Conservation (phyloP, 2,113 vertebrate species). For the Synchiropus splendidus region DNA sequence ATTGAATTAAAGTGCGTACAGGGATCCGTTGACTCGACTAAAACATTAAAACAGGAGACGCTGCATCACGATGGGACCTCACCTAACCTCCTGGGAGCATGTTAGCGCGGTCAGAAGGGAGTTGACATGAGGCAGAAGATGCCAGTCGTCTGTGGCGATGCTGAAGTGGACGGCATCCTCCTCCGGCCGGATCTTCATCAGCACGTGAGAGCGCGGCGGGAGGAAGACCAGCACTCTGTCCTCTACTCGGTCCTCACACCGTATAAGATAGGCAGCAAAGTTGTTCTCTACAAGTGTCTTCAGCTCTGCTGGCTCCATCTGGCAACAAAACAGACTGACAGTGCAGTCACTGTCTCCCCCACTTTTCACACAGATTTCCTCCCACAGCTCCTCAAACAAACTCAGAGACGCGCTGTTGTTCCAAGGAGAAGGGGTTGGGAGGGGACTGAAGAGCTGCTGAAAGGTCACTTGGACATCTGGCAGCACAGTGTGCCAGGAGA, state of each 20-base stretch:
- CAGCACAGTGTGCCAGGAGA: slow-evolving; percentile 64
- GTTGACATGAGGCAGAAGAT: slow-evolving; percentile 64
- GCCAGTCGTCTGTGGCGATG: slow-evolving; percentile 75
- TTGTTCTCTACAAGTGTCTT: slow-evolving; percentile 46
- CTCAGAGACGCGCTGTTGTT: background rate
- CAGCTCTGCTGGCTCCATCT: slow-evolving; percentile 43
- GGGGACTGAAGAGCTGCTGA: slow-evolving; percentile 66
- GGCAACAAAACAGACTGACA: slow-evolving; percentile 72
- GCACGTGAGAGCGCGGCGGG: slow-evolving; percentile 66
- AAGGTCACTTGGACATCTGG: slow-evolving; percentile 66
- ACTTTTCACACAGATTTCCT: slow-evolving; percentile 30
- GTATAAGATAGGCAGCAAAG: background rate
- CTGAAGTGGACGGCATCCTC: slow-evolving; percentile 55
- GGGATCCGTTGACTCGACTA: too few relatives aligned
- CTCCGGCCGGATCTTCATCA: slow-evolving; percentile 56
- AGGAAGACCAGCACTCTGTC: slow-evolving; percentile 68
- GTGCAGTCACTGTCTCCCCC: slow-evolving; percentile 12
- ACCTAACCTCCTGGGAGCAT: too few relatives aligned
- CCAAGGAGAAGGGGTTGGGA: slow-evolving; percentile 45
- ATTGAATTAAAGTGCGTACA: too few relatives aligned
- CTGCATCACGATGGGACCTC: too few relatives aligned
- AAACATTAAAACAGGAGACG: too few relatives aligned
- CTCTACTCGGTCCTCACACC: slow-evolving; percentile 1
- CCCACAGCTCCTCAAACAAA: slow-evolving; percentile 72
- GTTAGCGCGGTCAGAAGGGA: slow-evolving; percentile 62